A percentile compares a stretch with the other conserved stretches of the same genome.
These are phyloP conservation scores for Nannospalax galili DNA, from an alignment of 2,113 vertebrate genomes.

Conservation along the genomic window DNA sequence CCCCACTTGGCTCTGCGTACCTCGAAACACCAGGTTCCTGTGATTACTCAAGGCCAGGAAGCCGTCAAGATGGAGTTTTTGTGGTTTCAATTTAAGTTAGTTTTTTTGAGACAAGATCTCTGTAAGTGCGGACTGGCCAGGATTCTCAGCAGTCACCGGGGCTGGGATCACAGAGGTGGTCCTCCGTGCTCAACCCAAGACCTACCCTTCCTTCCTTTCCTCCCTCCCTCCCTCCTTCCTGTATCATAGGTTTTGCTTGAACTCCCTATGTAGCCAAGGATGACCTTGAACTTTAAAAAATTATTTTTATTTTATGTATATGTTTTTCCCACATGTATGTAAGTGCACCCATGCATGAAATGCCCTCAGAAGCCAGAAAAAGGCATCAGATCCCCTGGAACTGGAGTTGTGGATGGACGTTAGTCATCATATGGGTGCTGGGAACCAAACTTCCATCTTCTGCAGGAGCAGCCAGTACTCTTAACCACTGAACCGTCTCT, in stretches of 20 bases:
- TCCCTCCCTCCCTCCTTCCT: too few species aligned
- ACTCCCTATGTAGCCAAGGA: background rate
- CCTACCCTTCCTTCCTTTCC: background rate
- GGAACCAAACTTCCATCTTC: too few species aligned
- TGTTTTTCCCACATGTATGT: too few species aligned
- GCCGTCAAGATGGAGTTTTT: rapidly evolving
- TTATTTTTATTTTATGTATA: too few species aligned
- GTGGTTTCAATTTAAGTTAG: background rate
- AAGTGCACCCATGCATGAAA: too few species aligned
- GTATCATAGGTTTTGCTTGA: too few species aligned
- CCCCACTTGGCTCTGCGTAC: rapidly evolving
- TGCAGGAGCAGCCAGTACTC: too few species aligned
- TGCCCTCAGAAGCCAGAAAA: too few species aligned
- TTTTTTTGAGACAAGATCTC: background rate
- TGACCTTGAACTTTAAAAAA: background rate
- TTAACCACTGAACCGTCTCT: too few species aligned
- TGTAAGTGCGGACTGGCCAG: background rate
- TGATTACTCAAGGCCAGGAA: rapidly evolving
- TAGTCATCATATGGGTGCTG: too few species aligned
- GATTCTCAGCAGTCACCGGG: background rate
- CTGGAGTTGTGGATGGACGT: too few species aligned
- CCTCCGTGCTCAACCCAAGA: background rate
- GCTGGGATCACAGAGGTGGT: background rate
- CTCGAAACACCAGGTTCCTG: background rate
- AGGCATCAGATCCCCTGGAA: too few species aligned